Percentiles rank a stretch among this genome's conserved stretches.
Conservation (phyloP, 2,888 invertebrate genomes). For the Calliopum simillimum region DNA sequence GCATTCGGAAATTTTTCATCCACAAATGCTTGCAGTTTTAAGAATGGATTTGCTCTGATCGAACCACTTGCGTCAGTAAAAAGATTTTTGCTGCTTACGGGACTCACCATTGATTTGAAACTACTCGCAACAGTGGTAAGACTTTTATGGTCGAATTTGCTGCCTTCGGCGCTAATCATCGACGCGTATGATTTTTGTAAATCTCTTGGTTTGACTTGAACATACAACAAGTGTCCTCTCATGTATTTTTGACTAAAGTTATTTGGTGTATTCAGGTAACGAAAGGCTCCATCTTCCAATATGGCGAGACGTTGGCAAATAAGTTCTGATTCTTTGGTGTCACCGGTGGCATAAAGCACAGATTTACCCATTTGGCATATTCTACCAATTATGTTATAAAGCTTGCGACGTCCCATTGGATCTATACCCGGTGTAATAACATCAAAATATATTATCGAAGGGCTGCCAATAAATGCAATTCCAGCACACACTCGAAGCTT, state of each 20-base stretch:
- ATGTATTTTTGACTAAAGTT: constrained; percentile 75
- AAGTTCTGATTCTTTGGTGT: constrained; percentile 87
- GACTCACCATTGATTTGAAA: too few relatives aligned
- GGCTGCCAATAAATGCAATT: not conserved
- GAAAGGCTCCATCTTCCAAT: constrained; percentile 76
- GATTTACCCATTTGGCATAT: not conserved
- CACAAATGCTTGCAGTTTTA: too few relatives aligned
- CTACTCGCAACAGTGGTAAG: too few relatives aligned
- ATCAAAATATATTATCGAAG: constrained; percentile 5
- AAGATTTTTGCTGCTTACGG: too few relatives aligned
- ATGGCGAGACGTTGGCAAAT: constrained; percentile 79
- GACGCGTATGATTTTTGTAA: too few relatives aligned
- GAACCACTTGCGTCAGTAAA: too few relatives aligned
- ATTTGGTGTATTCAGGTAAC: constrained; percentile 77
- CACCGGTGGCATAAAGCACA: constrained; percentile 57
- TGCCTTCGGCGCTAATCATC: too few relatives aligned
- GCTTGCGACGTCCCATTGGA: constrained; percentile 2
- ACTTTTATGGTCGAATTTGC: too few relatives aligned
- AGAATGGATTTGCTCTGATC: too few relatives aligned
- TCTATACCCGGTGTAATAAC: constrained; percentile 6
- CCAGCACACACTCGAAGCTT: constrained; percentile 2
- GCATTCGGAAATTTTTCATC: too few relatives aligned
- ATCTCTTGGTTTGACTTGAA: not conserved
- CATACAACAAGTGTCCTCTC: constrained; percentile 26
- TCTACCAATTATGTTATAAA: constrained; percentile 51